Conservation (phyloP, 1,140 invertebrate species). For the Arctopsyche grandis region DNA sequence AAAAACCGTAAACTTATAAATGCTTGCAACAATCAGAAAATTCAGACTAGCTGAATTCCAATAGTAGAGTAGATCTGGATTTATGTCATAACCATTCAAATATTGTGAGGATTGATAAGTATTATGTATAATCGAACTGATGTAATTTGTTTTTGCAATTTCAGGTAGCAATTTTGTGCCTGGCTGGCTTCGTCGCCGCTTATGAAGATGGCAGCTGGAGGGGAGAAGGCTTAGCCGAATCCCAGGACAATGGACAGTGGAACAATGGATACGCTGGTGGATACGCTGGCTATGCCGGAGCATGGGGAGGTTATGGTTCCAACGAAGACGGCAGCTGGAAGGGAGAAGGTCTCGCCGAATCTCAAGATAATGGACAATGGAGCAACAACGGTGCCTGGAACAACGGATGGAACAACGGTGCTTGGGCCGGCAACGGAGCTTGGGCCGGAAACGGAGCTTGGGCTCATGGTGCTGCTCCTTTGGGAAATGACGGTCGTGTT, state of each 20-base stretch:
- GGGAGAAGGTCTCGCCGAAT: conserved; percentile 37
- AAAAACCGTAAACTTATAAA: too few relatives aligned
- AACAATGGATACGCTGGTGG: neutral
- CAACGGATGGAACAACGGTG: conserved; percentile 13
- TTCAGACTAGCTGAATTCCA: too few relatives aligned
- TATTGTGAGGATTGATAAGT: neutral
- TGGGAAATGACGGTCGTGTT: conserved; percentile 59
- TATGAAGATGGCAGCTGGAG: conserved; percentile 40
- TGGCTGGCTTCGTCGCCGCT: conserved; percentile 17
- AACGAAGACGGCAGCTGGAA: conserved; percentile 20
- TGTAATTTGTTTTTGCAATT: neutral
- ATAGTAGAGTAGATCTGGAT: too few relatives aligned
- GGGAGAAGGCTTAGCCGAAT: conserved; percentile 41
- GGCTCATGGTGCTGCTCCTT: conserved; percentile 57
- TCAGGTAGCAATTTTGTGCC: conserved; percentile 17
- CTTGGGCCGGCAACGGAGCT: conserved; percentile 5
- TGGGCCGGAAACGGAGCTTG: conserved; percentile 40
- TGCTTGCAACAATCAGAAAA: too few relatives aligned
- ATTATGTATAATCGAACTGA: neutral
- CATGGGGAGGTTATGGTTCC: neutral
- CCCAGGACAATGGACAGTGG: conserved; percentile 36
- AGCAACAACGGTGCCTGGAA: conserved; percentile 28
- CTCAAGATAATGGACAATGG: conserved; percentile 31
- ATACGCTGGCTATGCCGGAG: neutral
- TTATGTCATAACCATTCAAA: too few relatives aligned